A percentile compares a stretch with the other conserved stretches of the same genome.
Conservation (phyloP, 1,140 invertebrate genomes). For the Magallana angulata region DNA sequence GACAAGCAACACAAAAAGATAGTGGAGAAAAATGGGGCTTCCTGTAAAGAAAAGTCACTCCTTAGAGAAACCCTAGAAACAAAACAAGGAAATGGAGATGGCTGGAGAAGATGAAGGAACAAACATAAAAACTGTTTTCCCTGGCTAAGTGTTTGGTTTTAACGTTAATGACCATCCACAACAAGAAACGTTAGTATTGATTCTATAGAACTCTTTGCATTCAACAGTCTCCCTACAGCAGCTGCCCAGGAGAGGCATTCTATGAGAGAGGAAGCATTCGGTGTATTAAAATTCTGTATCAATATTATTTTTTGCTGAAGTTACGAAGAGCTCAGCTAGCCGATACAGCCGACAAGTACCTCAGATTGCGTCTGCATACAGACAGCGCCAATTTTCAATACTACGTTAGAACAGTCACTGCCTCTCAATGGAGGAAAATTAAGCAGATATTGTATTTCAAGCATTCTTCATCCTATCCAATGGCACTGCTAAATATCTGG, state of each 20-base stretch:
- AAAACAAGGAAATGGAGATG: background rate
- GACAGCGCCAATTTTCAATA: background rate
- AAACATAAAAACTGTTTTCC: conserved; percentile 5
- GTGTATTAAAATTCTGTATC: conserved; percentile 30
- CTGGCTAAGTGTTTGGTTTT: conserved; percentile 4
- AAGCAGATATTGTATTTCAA: background rate
- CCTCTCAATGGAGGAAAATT: background rate
- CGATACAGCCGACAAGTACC: background rate
- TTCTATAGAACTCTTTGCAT: background rate
- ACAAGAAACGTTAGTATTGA: background rate
- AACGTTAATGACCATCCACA: background rate
- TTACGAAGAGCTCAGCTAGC: background rate
- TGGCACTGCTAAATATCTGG: background rate
- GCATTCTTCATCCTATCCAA: background rate
- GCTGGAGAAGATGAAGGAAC: conserved; percentile 15
- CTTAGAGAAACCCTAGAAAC: background rate
- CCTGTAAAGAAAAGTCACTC: background rate
- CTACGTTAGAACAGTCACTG: background rate
- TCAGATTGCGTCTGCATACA: background rate
- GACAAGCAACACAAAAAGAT: conserved; percentile 1
- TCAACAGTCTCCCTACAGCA: conserved; percentile 11
- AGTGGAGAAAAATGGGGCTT: background rate
- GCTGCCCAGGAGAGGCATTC: background rate
- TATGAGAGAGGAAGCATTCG: background rate
- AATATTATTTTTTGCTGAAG: conserved; percentile 7